These are phyloP conservation scores for Macrosoma leucophasiata DNA, from an alignment of 2,888 invertebrate genomes.

Conservation along the genomic window DNA sequence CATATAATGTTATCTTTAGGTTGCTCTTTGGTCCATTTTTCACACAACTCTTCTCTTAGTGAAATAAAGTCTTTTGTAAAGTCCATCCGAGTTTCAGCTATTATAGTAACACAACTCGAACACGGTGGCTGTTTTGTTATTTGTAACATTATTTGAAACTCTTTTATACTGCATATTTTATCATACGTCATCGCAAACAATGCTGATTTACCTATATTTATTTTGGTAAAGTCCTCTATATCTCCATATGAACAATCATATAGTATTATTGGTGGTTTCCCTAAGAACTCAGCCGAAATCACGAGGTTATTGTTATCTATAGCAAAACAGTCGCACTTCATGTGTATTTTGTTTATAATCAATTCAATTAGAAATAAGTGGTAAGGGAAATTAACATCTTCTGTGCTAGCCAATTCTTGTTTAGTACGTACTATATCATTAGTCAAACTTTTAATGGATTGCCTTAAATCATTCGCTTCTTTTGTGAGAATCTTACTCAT, in stretches of 20 bases:
- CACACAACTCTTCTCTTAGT: conserved; percentile 55
- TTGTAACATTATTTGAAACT: conserved; percentile 50
- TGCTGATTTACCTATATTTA: conserved; percentile 63
- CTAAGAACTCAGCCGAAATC: conserved; percentile 56
- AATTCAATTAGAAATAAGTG: conserved; percentile 64
- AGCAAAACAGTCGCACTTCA: conserved; percentile 70
- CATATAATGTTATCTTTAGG: conserved; percentile 59
- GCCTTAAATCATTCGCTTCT: conserved; percentile 58
- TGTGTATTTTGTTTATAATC: conserved; percentile 63
- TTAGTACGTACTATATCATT: conserved; percentile 52
- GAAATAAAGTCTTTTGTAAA: conserved; percentile 49
- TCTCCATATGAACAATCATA: conserved; percentile 59
- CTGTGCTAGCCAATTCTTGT: conserved; percentile 36
- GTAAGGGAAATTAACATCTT: conserved; percentile 56
- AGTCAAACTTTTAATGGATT: conserved; percentile 54
- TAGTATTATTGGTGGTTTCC: conserved; percentile 55
- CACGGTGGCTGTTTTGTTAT: conserved; percentile 63
- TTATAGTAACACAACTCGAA: conserved; percentile 52
- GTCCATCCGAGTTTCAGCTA: conserved; percentile 58
- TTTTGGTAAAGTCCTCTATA: conserved; percentile 47
- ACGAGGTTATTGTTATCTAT: conserved; percentile 59
- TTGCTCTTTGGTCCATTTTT: conserved; percentile 54
- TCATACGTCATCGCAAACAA: conserved; percentile 69
- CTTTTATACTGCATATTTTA: conserved; percentile 56
- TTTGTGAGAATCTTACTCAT: conserved; percentile 59